Evolutionary conservation across 1,140 invertebrate species (phyloP).

Genomic region (Phymorhynchus buccinoides): DNA sequence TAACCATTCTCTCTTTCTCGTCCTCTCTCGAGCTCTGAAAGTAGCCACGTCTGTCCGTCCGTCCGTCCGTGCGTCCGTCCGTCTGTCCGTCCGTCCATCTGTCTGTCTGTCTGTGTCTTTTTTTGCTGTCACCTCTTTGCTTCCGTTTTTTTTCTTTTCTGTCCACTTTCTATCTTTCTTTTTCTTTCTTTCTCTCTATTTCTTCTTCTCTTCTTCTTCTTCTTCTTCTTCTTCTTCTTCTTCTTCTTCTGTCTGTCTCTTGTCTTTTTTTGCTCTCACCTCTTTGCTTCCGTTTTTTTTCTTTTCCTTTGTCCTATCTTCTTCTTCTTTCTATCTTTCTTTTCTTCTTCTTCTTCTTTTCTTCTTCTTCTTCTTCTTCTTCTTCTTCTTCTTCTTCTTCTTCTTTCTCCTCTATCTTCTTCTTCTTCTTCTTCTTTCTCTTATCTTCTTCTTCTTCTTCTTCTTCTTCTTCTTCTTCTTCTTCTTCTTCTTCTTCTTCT

Average conservation of each 20-base stretch:
- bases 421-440: neutral
- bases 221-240: neutral
- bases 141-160: neutral
- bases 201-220: neutral
- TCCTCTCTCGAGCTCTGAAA: no score
- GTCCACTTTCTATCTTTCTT: no score
- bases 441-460: no score
- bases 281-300: no score
- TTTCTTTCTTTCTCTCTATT: slow-evolving; percentile 12
- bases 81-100: no score
- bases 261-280: neutral
- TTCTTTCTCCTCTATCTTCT: neutral
- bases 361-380: neutral
- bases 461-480: neutral
- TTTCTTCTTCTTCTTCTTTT: neutral
- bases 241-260: neutral
- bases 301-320: no score
- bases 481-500: neutral
- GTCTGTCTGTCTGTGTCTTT: no score
- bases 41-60: no score
- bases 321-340: no score
- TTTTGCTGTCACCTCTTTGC: neutral
- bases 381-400: slow-evolving; percentile 1
- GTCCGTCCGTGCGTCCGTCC: no score
- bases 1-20: slow-evolving; percentile 8